Evolutionary conservation across 23 tunicate genomes (phyloP).

Genomic region (Aplidium turbinatum): DNA sequence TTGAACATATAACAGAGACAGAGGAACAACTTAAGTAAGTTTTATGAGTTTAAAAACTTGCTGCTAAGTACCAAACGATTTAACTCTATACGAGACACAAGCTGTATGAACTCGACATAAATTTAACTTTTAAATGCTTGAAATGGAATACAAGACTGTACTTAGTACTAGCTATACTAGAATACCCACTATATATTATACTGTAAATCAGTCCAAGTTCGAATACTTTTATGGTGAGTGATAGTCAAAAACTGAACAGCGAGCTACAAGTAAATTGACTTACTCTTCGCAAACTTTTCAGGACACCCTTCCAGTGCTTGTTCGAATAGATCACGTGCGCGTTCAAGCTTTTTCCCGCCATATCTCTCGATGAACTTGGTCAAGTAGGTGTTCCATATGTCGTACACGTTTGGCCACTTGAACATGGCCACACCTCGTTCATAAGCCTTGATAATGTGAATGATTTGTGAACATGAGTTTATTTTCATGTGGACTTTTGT

Average conservation of each 20-base stretch:
- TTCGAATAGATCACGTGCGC: slow-evolving; percentile 94
- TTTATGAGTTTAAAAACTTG: no score
- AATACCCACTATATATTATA: no score
- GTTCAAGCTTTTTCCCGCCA: slow-evolving; percentile 92
- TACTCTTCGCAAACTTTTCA: slow-evolving; percentile 77
- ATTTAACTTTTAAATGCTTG: not conserved
- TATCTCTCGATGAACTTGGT: slow-evolving; percentile 82
- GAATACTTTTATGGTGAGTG: no score
- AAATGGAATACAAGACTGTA: no score
- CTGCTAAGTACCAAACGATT: no score
- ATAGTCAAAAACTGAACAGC: no score
- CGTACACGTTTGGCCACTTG: slow-evolving; percentile 97
- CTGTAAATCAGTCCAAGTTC: no score
- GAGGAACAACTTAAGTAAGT: no score
- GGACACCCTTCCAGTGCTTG: slow-evolving; percentile 91
- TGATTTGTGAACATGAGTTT: not conserved
- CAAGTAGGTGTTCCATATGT: slow-evolving; percentile 96
- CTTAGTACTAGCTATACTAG: no score
- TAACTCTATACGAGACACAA: no score
- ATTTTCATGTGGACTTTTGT: not conserved
- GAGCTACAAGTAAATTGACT: not conserved
- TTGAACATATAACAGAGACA: no score
- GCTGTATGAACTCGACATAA: not conserved
- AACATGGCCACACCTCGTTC: slow-evolving; percentile 97
- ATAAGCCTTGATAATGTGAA: slow-evolving; percentile 53